phyloP scores from a whole-genome alignment of 2,888 invertebrate genomes.

The Eucera pruinosa region DNA sequence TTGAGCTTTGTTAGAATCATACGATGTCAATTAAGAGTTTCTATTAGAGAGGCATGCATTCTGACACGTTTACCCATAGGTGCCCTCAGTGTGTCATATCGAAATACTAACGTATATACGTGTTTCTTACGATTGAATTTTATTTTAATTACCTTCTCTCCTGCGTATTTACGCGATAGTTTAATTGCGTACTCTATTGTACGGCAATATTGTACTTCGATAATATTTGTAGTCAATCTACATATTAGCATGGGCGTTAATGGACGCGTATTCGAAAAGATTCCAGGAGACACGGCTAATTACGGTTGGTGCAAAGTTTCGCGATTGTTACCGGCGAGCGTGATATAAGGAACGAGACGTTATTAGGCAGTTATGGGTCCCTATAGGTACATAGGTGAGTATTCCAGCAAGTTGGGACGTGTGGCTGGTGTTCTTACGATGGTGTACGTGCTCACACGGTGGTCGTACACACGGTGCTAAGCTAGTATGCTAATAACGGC shows the following conservation, averaged over 20 bases:
- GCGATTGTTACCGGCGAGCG: slow-evolving; percentile 58
- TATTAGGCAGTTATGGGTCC: slow-evolving; percentile 82
- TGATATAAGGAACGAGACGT: slow-evolving; percentile 80
- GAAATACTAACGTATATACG: too few relatives aligned
- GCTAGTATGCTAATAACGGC: slow-evolving; percentile 79
- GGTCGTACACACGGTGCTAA: slow-evolving; percentile 64
- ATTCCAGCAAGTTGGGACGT: slow-evolving; percentile 59
- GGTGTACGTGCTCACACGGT: slow-evolving; percentile 41
- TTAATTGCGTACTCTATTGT: too few relatives aligned
- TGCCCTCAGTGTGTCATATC: too few relatives aligned
- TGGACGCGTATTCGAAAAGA: slow-evolving; percentile 42
- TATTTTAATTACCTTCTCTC: too few relatives aligned
- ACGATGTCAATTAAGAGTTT: too few relatives aligned
- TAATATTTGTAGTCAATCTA: too few relatives aligned
- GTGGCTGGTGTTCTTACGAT: slow-evolving; percentile 49
- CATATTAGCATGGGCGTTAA: background rate
- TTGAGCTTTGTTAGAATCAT: too few relatives aligned
- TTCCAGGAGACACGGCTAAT: slow-evolving; percentile 30
- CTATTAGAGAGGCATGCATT: too few relatives aligned
- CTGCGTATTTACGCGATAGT: too few relatives aligned
- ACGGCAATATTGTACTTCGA: too few relatives aligned
- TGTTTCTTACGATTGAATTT: too few relatives aligned
- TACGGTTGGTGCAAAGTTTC: slow-evolving; percentile 56
- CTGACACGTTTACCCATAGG: too few relatives aligned
- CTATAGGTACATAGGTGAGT: slow-evolving; percentile 73